Evolutionary conservation across 2,113 vertebrate genomes (phyloP), one percentile per base, ranked within the genome.

Genomic region (Ardeotis arabs): DNA sequence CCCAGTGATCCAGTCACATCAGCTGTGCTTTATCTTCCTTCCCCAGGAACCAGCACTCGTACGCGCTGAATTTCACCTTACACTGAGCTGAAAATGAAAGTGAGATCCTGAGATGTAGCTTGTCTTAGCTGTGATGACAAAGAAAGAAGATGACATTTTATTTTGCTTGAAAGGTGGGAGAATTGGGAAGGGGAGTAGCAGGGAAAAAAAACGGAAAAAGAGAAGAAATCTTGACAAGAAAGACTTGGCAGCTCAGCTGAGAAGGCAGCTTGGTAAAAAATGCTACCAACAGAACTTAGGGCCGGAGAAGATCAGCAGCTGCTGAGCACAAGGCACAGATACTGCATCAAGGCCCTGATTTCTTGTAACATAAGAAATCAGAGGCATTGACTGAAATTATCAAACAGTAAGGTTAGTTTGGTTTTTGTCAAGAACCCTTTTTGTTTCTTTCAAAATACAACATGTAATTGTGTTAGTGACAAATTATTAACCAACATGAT

Each of bases 371-470:
- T 4, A 33, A 53, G 21, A 60, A 73, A 60, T 41, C 15, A 4
- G 58, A 83, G 28, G 3, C 13, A 60, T 2, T 19, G 19, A 21
- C 13, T 19, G 44, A 47, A 72, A 55, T 37, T 14, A 56, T 68
- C 33, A 35, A 60, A 25, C 22, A 18, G 10, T 3, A 23, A 25
- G 3, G 7, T 14, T 31, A 2, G 7, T 14, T 31, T 56, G 55
- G 18, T 25, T 75, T 22, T 18, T 22, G 35, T 12, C 14, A 8
- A 29, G 1, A n/a, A 10, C 5, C 3, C 7, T 1, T 14, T n/a
- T 49, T 67, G 39, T 2, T 6, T 10, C 14, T 47, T 85, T 64
- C 28, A 19, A 72, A 78, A 41, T 1, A 7, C 0, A 50, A 44
- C 7, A 3, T 13, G 7, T 2, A 25, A 18, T 27, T 24, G 23